Percentiles rank a stretch among this genome's conserved stretches.
Evolutionary conservation across 2,113 vertebrate genomes (phyloP).

Genomic region (Lamprologus sp.): DNA sequence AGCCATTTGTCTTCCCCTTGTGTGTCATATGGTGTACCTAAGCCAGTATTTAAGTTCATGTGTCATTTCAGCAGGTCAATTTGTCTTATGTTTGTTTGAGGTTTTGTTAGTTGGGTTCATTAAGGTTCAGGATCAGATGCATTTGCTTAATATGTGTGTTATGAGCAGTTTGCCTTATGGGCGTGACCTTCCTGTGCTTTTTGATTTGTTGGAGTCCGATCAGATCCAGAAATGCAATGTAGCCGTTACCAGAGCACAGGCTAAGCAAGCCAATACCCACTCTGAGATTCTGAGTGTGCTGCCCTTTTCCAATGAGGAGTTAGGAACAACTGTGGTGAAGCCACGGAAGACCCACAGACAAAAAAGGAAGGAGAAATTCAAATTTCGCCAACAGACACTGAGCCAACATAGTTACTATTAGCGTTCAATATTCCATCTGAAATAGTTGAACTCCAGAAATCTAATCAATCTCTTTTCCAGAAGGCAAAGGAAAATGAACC

Average conservation of each 20-base stretch:
- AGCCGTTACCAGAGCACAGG: background rate
- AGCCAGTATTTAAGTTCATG: background rate
- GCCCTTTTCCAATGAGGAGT: background rate
- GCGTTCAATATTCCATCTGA: background rate
- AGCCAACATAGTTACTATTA: background rate
- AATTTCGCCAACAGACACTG: background rate
- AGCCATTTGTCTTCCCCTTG: background rate
- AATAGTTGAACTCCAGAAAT: background rate
- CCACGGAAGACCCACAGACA: rapidly evolving
- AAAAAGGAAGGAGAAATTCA: background rate
- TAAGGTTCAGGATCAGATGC: background rate
- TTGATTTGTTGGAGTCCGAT: background rate
- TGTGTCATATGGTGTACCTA: background rate
- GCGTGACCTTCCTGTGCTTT: background rate
- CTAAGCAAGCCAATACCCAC: background rate
- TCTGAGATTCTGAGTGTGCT: background rate
- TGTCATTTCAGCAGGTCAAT: background rate
- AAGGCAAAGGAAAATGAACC: background rate
- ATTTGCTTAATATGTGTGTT: background rate
- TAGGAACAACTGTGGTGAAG: background rate
- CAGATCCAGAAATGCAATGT: background rate
- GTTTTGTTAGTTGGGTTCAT: background rate
- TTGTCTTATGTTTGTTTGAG: background rate
- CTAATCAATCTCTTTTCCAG: background rate
- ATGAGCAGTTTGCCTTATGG: background rate